Evolutionary conservation across 2,797 vertebrate genomes (phyloP), one percentile per base, ranked within the genome.

Genomic region (Propithecus perrieri): DNA sequence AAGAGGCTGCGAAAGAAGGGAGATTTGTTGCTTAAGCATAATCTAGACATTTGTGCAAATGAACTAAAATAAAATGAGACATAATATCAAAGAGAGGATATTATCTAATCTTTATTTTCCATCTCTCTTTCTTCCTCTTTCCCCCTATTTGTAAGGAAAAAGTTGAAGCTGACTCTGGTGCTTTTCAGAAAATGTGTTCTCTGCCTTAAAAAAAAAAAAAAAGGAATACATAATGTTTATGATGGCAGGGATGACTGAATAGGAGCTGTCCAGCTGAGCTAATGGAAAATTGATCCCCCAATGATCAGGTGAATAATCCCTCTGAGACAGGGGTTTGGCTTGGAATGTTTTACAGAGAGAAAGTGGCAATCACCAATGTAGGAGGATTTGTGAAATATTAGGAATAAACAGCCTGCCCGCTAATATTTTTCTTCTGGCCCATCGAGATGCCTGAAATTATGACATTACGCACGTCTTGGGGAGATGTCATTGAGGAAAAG

Each of bases 271-370:
- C 41, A 55, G 55, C 91, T 48, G 71, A 81, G 43, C 75, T 95
- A 95, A 97, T 96, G 96, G 94, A 84, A 96, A 81, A 93, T 90
- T 83, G 91, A 97, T 96, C 94, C 43, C 33, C 10, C 17, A 35
- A 2, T 74, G 95, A 94, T 95, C 91, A 53, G 63, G n/a, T 46
- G 18, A 4, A 4, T 84, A 72, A 87, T 89, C 93, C 43, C 20
- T 78, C 59, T 55, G 89, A 89, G 87, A 79, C 53, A 50, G 53
- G 28, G 50, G 33, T 57, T 96, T 41, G 41, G 55, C 48, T 94
- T 53, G 11, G 75, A 74, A 87, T 91, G 80, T 87, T 94, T 97
- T 96, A 78, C 43, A 89, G 74, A 95, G 69, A 95, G 85, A 95
- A 80, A 75, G 63, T 76, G 71, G 53, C 75, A 61, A 14, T 89